A percentile compares a stretch with the other conserved stretches of the same genome.
These are phyloP conservation scores for Nebria brevicollis DNA, from an alignment of 2,888 invertebrate species.

Conservation along the genomic window DNA sequence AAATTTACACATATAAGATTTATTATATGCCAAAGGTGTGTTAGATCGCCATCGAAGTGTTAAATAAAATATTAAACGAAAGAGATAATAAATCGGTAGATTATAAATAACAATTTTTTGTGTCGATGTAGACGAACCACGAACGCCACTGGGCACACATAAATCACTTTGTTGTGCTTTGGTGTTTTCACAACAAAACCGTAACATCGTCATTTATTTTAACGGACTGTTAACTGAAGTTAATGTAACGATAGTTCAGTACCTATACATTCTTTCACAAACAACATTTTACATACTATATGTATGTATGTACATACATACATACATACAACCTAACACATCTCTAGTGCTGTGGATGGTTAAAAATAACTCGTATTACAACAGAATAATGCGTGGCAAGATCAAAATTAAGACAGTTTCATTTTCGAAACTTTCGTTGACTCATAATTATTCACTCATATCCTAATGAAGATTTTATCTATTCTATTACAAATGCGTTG, in stretches of 20 bases:
- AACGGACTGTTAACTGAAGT: slow-evolving; percentile 39
- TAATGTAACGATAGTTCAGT: slow-evolving; percentile 28
- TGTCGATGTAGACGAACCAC: background rate
- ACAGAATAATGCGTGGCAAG: background rate
- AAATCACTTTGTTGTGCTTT: slow-evolving; percentile 33
- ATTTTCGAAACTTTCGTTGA: background rate
- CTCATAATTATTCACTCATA: slow-evolving; percentile 1
- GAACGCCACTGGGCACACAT: slow-evolving; percentile 16
- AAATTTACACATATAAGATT: too few relatives aligned
- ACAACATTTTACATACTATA: background rate
- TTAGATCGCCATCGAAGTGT: background rate
- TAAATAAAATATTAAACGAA: background rate
- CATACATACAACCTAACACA: background rate
- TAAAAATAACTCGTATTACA: background rate
- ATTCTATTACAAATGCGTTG: background rate
- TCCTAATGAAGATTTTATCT: background rate
- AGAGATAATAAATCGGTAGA: background rate
- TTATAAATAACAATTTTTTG: background rate
- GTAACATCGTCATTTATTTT: slow-evolving; percentile 35
- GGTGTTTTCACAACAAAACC: slow-evolving; percentile 26
- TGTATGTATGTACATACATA: background rate
- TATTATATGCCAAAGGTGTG: background rate
- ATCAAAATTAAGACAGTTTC: background rate
- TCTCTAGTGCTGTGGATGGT: background rate
- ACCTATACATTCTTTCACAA: slow-evolving; percentile 27